Base-by-base conservation (phyloP, 2,113 vertebrate genomes). In the Cebus imitator region DNA sequence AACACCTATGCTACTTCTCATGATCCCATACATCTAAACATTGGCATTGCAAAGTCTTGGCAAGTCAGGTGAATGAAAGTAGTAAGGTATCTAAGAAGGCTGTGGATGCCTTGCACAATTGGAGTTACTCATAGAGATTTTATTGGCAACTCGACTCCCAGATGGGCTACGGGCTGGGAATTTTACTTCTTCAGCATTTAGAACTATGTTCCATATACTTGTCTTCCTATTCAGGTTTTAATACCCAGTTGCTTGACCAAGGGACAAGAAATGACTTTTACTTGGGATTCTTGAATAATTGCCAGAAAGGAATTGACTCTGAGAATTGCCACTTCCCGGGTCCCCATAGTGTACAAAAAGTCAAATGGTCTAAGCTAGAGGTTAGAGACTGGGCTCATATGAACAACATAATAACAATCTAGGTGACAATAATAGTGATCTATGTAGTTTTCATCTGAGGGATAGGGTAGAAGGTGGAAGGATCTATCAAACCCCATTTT, bases 301-400 rank as follows among this genome's bases (percentile, higher is more conserved):
- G 95, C 95, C 97, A 98, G 79, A 84, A 97, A 95, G 21, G 35
- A 95, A 94, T 64, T 78, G 61, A 84, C 91, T 81, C 93, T 98
- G 95, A 95, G 96, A 97, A 96, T 37, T 90, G 79, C 21, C 55
- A 32, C 97, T 97, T 97, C 87, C 57, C 80, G 97, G 90, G 95
- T 97, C 96, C 84, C 87, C 87, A 95, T 85, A 97, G 45, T 17
- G 0, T 93, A 52, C 20, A 37, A 25, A 87, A 90, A 96, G 93
- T 66, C 40, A 75, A 87, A 68, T 96, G 95, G 92, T 95, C 37
- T n/a, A 96, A 96, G 83, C 90, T 85, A 7, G 40, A 57, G 76
- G 32, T 93, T 76, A 95, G 55, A 89, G 83, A 68, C 32, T 79
- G 6, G 58, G 30, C 52, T 87, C 25, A 80, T n/a, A 83, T 11